phyloP scores from a whole-genome alignment of 2,888 invertebrate genomes.

The Andrena trimmerana region DNA sequence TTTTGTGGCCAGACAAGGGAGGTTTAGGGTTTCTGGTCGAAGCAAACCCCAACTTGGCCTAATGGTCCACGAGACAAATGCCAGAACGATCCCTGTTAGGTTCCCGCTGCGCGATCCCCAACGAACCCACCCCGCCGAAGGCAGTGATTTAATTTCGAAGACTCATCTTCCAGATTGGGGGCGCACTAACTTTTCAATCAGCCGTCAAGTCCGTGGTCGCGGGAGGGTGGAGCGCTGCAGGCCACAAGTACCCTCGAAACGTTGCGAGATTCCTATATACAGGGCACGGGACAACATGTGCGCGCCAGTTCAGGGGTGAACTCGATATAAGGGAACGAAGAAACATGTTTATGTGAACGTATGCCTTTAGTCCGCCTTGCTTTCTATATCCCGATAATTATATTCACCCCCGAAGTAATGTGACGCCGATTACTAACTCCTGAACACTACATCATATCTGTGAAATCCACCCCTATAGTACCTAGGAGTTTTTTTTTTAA shows the following conservation, averaged over 20 bases:
- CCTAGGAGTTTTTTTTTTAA: too few species aligned
- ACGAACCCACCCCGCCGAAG: constrained; percentile 57
- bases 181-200: constrained; percentile 82
- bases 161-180: constrained; percentile 82
- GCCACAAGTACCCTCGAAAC: constrained; percentile 51
- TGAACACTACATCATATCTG: too few species aligned
- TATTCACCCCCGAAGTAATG: too few species aligned
- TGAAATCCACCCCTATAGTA: too few species aligned
- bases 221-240: constrained; percentile 51
- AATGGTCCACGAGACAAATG: constrained; percentile 81
- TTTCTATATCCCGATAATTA: too few species aligned
- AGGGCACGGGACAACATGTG: background rate
- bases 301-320: background rate
- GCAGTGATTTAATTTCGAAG: constrained; percentile 79
- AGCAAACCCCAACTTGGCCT: constrained; percentile 73
- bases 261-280: constrained; percentile 43
- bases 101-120: constrained; percentile 26
- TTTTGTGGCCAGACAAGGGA: constrained; percentile 48
- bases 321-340: background rate
- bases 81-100: constrained; percentile 69
- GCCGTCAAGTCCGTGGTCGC: constrained; percentile 70
- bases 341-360: too few species aligned
- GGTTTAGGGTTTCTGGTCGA: constrained; percentile 64
- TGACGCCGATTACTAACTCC: too few species aligned
- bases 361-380: too few species aligned